Evolutionary conservation across 2,113 vertebrate genomes (phyloP).

Genomic region (Odontesthes bonariensis): DNA sequence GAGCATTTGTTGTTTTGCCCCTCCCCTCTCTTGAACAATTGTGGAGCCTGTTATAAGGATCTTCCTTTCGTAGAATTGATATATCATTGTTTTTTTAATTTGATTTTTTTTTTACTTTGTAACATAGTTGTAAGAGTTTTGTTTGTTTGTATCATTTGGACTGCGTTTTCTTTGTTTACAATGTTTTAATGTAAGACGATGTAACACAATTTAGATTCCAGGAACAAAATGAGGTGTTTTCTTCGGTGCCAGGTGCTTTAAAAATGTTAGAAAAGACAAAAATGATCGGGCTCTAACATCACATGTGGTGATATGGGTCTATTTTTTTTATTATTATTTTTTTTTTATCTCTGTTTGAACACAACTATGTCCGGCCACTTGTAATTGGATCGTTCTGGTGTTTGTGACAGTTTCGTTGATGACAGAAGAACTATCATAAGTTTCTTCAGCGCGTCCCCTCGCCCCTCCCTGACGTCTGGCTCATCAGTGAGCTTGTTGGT

Average conservation of each 20-base stretch:
- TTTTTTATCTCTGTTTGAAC: slow-evolving; percentile 44
- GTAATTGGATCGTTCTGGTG: slow-evolving; percentile 50
- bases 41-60: slow-evolving; percentile 71
- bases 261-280: slow-evolving; percentile 69
- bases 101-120: slow-evolving; percentile 72
- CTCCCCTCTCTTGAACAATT: slow-evolving; percentile 69
- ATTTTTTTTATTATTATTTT: slow-evolving; percentile 19
- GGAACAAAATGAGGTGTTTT: slow-evolving; percentile 79
- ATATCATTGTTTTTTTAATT: slow-evolving; percentile 52
- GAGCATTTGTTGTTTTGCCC: slow-evolving; percentile 42
- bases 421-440: slow-evolving; percentile 29
- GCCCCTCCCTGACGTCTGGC: slow-evolving; percentile 19
- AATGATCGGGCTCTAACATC: slow-evolving; percentile 65
- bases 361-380: slow-evolving; percentile 44
- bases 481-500: slow-evolving; percentile 37
- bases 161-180: slow-evolving; percentile 72
- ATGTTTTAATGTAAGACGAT: slow-evolving; percentile 71
- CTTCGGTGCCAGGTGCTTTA: slow-evolving; percentile 72
- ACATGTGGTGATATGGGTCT: slow-evolving; percentile 68
- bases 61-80: slow-evolving; percentile 77
- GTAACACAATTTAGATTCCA: slow-evolving; percentile 71
- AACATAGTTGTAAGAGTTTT: slow-evolving; percentile 76
- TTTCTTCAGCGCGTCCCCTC: slow-evolving; percentile 27
- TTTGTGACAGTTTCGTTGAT: slow-evolving; percentile 5
- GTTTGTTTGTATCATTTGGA: slow-evolving; percentile 68